Evolutionary conservation across 2,113 vertebrate genomes (phyloP).

Genomic region (Ageneiosus marmoratus): DNA sequence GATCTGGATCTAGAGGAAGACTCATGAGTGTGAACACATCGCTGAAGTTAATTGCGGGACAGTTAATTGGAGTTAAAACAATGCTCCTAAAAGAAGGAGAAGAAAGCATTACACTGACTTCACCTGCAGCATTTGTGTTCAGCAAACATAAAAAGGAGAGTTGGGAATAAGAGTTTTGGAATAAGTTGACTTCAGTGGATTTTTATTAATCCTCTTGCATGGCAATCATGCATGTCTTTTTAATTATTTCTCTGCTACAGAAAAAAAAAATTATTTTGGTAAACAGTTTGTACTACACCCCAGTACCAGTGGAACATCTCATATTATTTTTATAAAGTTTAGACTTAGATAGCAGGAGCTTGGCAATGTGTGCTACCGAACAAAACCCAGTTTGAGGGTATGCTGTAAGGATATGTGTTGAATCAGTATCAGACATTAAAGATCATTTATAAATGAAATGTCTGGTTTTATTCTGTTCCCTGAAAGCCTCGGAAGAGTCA

Average conservation of each 20-base stretch:
- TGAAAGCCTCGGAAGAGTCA: no score
- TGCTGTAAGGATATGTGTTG: slow-evolving; percentile 48
- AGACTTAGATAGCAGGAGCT: slow-evolving; percentile 64
- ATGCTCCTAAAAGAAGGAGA: slow-evolving; percentile 39
- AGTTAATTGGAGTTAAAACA: slow-evolving; percentile 20
- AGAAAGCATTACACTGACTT: slow-evolving; percentile 57
- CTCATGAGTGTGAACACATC: slow-evolving; percentile 63
- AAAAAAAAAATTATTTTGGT: slow-evolving; percentile 75
- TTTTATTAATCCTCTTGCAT: slow-evolving; percentile 66
- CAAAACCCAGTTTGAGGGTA: slow-evolving; percentile 36
- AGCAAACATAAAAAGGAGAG: slow-evolving; percentile 36
- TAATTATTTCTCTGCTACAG: slow-evolving; percentile 71
- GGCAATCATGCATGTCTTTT: slow-evolving; percentile 76
- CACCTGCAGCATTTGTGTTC: slow-evolving; percentile 62
- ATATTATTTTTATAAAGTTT: slow-evolving; percentile 79
- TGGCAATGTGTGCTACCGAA: slow-evolving; percentile 57
- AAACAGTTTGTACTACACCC: slow-evolving; percentile 77
- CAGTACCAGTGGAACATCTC: slow-evolving; percentile 77
- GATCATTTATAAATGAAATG: slow-evolving; percentile 57
- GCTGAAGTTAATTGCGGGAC: slow-evolving; percentile 11
- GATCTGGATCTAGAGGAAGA: slow-evolving; percentile 67
- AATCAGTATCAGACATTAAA: slow-evolving; percentile 57
- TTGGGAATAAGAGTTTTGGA: slow-evolving; percentile 7
- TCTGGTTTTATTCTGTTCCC: not conserved
- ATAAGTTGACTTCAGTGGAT: slow-evolving; percentile 45